Conservation (phyloP, 2,113 vertebrate species). For the Falcunculus frontatus region DNA sequence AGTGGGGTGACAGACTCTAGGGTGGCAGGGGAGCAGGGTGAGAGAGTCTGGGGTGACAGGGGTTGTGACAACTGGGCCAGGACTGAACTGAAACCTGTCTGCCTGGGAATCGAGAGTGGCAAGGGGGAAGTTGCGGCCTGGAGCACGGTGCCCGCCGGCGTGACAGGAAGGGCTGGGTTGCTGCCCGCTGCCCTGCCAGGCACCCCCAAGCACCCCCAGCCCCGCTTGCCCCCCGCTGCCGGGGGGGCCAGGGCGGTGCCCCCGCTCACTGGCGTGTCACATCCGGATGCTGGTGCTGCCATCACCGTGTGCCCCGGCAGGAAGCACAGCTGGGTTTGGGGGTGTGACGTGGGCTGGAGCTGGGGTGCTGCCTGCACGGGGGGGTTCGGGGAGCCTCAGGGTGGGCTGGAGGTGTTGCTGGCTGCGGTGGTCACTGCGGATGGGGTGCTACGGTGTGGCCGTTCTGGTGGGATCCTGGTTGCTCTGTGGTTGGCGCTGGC, state of each 20-base stretch:
- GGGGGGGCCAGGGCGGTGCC: background rate
- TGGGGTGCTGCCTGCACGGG: background rate
- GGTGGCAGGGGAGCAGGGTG: background rate
- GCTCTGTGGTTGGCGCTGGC: background rate
- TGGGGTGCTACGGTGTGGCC: accelerated
- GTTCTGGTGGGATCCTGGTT: background rate
- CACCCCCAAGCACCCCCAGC: background rate
- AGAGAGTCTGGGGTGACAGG: background rate
- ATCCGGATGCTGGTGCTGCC: conserved; percentile 35
- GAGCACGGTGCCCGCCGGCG: conserved; percentile 63
- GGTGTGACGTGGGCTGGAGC: background rate
- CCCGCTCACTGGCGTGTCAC: background rate
- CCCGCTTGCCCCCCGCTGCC: background rate
- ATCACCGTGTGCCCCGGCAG: background rate
- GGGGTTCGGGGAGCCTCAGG: background rate
- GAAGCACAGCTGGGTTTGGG: background rate
- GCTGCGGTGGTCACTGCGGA: background rate
- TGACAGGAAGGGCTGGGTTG: conserved; percentile 68
- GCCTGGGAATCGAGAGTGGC: conserved; percentile 66
- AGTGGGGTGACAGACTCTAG: background rate
- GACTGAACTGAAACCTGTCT: conserved; percentile 50
- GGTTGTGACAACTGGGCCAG: background rate
- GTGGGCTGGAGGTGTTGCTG: background rate
- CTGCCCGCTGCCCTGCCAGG: background rate
- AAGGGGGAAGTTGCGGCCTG: conserved; percentile 73